Percentiles rank a stretch among this genome's conserved stretches.
These are phyloP conservation scores for Caenorhabditis angaria DNA, from an alignment of 2,888 invertebrate species.

Conservation along the genomic window DNA sequence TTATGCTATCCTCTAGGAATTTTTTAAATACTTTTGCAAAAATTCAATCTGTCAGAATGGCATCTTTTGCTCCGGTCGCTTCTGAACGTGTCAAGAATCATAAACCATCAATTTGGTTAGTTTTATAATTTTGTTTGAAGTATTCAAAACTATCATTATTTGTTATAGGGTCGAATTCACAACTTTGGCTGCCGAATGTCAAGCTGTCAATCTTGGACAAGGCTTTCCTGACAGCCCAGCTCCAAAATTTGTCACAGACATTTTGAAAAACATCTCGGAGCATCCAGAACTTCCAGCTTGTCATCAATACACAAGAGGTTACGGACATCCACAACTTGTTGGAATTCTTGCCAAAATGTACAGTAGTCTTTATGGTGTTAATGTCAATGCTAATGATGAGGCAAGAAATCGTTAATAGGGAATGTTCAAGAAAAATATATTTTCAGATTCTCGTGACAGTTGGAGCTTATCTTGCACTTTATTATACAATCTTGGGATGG, in stretches of 20 bases:
- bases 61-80: slow-evolving; percentile 27
- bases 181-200: slow-evolving; percentile 64
- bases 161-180: slow-evolving; percentile 72
- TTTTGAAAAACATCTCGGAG: slow-evolving; percentile 58
- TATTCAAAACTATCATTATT: too few species aligned
- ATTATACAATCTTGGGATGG: slow-evolving; percentile 85
- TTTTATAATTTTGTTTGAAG: not conserved
- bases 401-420: slow-evolving; percentile 73
- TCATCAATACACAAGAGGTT: slow-evolving; percentile 70
- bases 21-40: not conserved
- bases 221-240: slow-evolving; percentile 71
- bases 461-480: slow-evolving; percentile 95
- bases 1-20: not conserved
- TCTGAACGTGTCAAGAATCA: slow-evolving; percentile 43
- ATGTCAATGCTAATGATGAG: slow-evolving; percentile 86
- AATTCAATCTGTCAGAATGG: slow-evolving; percentile 21
- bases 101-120: slow-evolving; percentile 53
- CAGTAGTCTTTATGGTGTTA: slow-evolving; percentile 80
- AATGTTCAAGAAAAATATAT: slow-evolving; percentile 72
- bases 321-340: slow-evolving; percentile 79
- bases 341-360: slow-evolving; percentile 86
- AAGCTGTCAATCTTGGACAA: slow-evolving; percentile 72
- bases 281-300: slow-evolving; percentile 62
- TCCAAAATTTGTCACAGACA: slow-evolving; percentile 65
- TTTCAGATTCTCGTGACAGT: slow-evolving; percentile 81